Evolutionary conservation across 2,888 invertebrate genomes (phyloP).

Genomic region (Diarsia rubi): DNA sequence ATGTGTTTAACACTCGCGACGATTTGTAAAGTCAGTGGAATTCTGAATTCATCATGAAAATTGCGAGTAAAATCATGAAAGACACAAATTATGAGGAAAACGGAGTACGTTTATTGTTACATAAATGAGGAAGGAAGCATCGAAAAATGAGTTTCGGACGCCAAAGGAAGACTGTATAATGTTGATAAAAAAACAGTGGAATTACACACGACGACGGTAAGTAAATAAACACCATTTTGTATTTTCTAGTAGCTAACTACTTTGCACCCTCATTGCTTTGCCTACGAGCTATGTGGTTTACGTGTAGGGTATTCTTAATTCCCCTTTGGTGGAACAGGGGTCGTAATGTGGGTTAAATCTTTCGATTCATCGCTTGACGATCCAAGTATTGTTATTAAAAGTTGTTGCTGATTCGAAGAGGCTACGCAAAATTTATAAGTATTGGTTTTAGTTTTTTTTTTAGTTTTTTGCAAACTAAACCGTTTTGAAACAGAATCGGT

Average conservation of each 20-base stretch:
- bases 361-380: background rate
- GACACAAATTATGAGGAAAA: constrained; percentile 24
- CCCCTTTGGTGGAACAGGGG: background rate
- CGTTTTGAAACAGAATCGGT: background rate
- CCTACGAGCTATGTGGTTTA: constrained; percentile 4
- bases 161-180: constrained; percentile 11
- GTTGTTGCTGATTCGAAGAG: background rate
- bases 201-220: constrained; percentile 17
- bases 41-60: constrained; percentile 3
- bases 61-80: constrained; percentile 5
- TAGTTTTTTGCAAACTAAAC: background rate
- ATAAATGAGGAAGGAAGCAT: constrained; percentile 43
- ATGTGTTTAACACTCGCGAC: constrained; percentile 6
- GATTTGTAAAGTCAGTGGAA: constrained; percentile 3
- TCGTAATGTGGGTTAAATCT: background rate
- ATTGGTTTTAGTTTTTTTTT: background rate
- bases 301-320: background rate
- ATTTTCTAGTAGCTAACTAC: constrained; percentile 22
- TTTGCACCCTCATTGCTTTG: constrained; percentile 14
- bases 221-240: constrained; percentile 10
- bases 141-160: constrained; percentile 33
- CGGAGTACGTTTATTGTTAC: constrained; percentile 17
- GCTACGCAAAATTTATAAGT: background rate
- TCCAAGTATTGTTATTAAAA: background rate
- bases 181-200: constrained; percentile 19